phyloP scores from a whole-genome alignment of 2,888 invertebrate species.

The Harpalus rubripes region DNA sequence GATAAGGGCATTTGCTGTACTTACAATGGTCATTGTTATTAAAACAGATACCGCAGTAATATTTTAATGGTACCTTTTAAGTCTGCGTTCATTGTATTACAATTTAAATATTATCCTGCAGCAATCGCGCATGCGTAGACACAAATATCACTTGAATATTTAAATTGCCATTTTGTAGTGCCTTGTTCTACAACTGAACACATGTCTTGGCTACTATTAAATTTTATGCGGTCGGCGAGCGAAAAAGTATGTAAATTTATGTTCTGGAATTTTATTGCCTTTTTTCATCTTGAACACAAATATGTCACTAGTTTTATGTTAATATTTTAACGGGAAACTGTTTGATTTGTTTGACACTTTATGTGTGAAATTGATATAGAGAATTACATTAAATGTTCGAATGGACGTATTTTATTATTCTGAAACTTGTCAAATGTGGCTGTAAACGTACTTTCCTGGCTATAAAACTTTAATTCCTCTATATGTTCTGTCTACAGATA shows the following conservation, averaged over 20 bases:
- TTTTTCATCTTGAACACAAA: conserved; percentile 56
- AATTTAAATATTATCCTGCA: conserved; percentile 64
- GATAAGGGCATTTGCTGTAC: conserved; percentile 62
- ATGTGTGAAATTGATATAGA: conserved; percentile 61
- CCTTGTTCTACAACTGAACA: conserved; percentile 61
- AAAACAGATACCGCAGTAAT: conserved; percentile 63
- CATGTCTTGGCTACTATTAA: conserved; percentile 62
- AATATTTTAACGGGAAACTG: conserved; percentile 46
- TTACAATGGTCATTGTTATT: conserved; percentile 66
- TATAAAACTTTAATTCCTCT: conserved; percentile 37
- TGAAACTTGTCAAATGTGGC: conserved; percentile 43
- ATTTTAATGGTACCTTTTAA: conserved; percentile 63
- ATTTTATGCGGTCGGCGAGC: conserved; percentile 61
- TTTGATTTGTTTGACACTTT: conserved; percentile 57
- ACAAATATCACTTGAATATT: conserved; percentile 63
- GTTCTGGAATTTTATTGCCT: conserved; percentile 56
- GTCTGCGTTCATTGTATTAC: conserved; percentile 65
- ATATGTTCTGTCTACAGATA: conserved; percentile 27
- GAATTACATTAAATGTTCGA: conserved; percentile 49
- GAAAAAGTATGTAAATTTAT: conserved; percentile 66
- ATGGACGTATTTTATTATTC: conserved; percentile 51
- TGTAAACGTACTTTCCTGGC: conserved; percentile 19
- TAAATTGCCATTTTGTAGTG: conserved; percentile 63
- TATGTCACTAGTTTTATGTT: conserved; percentile 55
- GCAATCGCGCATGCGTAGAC: conserved; percentile 43